Base-by-base conservation (phyloP, 1,140 invertebrate genomes). In the Nebria ingens region DNA sequence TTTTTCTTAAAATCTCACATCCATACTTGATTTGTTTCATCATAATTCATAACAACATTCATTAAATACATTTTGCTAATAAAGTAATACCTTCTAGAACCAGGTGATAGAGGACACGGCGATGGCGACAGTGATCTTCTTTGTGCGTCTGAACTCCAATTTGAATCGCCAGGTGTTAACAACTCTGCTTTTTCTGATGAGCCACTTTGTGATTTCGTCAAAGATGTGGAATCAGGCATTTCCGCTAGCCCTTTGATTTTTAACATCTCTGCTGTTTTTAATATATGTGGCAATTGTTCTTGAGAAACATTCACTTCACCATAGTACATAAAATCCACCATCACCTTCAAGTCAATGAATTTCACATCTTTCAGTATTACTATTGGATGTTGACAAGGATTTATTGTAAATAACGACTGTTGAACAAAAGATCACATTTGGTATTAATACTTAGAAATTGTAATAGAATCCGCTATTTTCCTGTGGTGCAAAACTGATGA, bases 321-420 rank as follows among this genome's bases (percentile, higher is more conserved):
- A 67, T 88, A 89, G 68, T 93, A 93, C 85, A 93, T 93, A 68
- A 93, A 94, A 62, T 92, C 87, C 2, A 94, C 86, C 76, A 94
- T 87, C 25, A 87, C 89, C 66, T 87, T 87, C 38, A 94, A 76
- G 73, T 93, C 89, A 49, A 81, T 78, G 66, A 85, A 91, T 65
- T 86, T 86, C 1, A 93, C 85, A 76, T 93, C 90, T 69, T 92
- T 91, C 15, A 93, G 71, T 64, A 93, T 91, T 13, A 93, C 88
- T 61, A 93, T 91, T 2, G 91, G 90, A 74, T 93, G 90, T 64
- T 90, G 83, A 64, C 88, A 91, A 12, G 90, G 90, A 77, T 92
- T 92, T 34, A 84, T 78, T 19, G 85, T 84, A 63, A 91, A 90
- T 50, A 91, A 67, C 15, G 84, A 79, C 78, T 89, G 71, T 53